A percentile compares a stretch with the other conserved stretches of the same genome.
Evolutionary conservation across 1,140 invertebrate species (phyloP).

Genomic region (Monomorium pharaonis): DNA sequence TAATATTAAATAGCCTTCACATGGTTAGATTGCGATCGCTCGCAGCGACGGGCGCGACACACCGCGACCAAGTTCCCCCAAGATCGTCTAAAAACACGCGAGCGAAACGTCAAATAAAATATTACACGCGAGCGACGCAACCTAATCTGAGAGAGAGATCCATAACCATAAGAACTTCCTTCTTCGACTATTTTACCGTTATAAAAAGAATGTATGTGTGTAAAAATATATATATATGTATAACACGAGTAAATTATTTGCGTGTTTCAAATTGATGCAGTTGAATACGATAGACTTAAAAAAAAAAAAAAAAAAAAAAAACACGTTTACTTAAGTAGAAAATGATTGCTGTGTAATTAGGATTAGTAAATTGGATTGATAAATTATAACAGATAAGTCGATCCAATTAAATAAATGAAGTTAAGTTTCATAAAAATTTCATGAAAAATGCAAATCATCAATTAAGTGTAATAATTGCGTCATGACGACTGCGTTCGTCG

Average conservation of each 20-base stretch:
- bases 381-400: neutral
- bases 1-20: conserved; percentile 65
- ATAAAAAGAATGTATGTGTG: no score
- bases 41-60: neutral
- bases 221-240: no score
- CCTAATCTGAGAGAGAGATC: no score
- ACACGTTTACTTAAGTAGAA: neutral
- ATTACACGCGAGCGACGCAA: conserved; percentile 20
- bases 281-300: neutral
- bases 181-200: neutral
- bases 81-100: conserved; percentile 52
- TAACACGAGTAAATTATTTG: neutral
- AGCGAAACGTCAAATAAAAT: conserved; percentile 48
- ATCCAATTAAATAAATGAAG: neutral
- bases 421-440: neutral
- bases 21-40: conserved; percentile 61
- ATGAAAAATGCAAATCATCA: neutral
- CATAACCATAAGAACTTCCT: neutral
- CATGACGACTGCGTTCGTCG: neutral
- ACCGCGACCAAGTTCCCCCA: neutral
- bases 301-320: no score
- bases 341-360: neutral
- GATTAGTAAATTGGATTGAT: no score
- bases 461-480: neutral
- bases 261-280: neutral